Evolutionary conservation across 2,113 vertebrate species (phyloP).

Genomic region (Pelmatolapia mariae): DNA sequence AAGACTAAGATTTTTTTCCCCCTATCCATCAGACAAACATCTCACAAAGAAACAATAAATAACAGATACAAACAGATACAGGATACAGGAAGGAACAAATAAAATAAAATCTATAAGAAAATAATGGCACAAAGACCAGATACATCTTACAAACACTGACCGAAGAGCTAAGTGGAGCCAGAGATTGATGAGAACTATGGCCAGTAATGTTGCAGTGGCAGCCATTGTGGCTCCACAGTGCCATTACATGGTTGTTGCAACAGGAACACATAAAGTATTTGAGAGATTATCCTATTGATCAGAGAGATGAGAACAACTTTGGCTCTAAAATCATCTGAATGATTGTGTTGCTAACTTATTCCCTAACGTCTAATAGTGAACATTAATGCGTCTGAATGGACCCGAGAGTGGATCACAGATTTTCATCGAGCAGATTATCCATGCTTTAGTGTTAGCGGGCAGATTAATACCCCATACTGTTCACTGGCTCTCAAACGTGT

Average conservation of each 20-base stretch:
- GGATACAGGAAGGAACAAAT: background rate
- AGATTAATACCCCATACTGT: background rate
- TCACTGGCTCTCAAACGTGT: background rate
- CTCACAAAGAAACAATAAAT: slow-evolving; percentile 49
- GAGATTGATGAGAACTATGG: background rate
- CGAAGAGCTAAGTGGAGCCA: background rate
- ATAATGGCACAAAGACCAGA: slow-evolving; percentile 10
- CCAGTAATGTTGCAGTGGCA: background rate
- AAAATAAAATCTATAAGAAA: slow-evolving; percentile 12
- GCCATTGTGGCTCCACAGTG: background rate
- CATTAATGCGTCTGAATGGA: background rate
- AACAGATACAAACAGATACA: slow-evolving; percentile 14
- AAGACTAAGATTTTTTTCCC: background rate
- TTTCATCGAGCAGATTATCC: background rate
- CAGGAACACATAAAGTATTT: background rate
- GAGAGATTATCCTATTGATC: background rate
- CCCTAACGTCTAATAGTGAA: background rate
- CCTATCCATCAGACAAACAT: slow-evolving; percentile 18
- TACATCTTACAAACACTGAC: slow-evolving; percentile 22
- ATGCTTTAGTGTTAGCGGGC: background rate
- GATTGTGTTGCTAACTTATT: background rate
- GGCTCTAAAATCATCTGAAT: background rate
- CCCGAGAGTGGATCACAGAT: background rate
- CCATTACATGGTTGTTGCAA: background rate
- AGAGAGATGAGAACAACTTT: background rate